Conservation (phyloP, 2,888 invertebrate species). For the Macrosoma leucophasiata region DNA sequence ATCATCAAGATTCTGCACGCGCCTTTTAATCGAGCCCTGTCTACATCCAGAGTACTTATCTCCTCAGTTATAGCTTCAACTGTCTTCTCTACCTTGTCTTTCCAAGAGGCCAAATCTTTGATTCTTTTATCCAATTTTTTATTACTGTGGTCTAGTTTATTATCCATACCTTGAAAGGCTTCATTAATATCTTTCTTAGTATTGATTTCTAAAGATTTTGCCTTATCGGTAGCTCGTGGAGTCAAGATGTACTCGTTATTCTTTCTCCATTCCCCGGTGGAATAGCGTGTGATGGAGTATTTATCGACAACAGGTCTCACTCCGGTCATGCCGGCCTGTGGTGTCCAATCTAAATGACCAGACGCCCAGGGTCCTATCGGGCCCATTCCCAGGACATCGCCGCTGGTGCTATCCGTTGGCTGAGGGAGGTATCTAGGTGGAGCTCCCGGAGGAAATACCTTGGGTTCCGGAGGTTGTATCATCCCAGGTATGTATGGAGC, state of each 20-base stretch:
- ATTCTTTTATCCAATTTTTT: slow-evolving; percentile 41
- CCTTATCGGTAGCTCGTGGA: slow-evolving; percentile 49
- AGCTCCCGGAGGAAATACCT: slow-evolving; percentile 44
- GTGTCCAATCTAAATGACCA: slow-evolving; percentile 84
- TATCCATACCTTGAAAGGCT: slow-evolving; percentile 75
- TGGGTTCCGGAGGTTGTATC: slow-evolving; percentile 46
- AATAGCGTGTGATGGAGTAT: slow-evolving; percentile 84
- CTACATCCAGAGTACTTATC: slow-evolving; percentile 77
- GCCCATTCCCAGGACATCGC: slow-evolving; percentile 58
- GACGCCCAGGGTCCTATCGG: slow-evolving; percentile 83
- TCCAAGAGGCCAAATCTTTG: slow-evolving; percentile 77
- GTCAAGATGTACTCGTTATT: slow-evolving; percentile 71
- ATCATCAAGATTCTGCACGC: slow-evolving; percentile 80
- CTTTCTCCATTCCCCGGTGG: slow-evolving; percentile 83
- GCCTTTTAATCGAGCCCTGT: slow-evolving; percentile 78
- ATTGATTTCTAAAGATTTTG: slow-evolving; percentile 37
- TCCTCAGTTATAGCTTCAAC: slow-evolving; percentile 80
- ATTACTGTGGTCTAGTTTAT: slow-evolving; percentile 66
- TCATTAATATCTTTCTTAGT: slow-evolving; percentile 54
- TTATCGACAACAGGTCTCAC: slow-evolving; percentile 85
- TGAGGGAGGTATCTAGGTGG: slow-evolving; percentile 62
- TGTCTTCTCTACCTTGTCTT: slow-evolving; percentile 79
- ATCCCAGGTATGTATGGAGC: slow-evolving; percentile 50
- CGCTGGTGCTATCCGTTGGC: slow-evolving; percentile 56
- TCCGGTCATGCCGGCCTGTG: slow-evolving; percentile 82